Evolutionary conservation across 2,113 vertebrate species (phyloP), one percentile per base, ranked within the genome.

Genomic region (Scopus umbretta): DNA sequence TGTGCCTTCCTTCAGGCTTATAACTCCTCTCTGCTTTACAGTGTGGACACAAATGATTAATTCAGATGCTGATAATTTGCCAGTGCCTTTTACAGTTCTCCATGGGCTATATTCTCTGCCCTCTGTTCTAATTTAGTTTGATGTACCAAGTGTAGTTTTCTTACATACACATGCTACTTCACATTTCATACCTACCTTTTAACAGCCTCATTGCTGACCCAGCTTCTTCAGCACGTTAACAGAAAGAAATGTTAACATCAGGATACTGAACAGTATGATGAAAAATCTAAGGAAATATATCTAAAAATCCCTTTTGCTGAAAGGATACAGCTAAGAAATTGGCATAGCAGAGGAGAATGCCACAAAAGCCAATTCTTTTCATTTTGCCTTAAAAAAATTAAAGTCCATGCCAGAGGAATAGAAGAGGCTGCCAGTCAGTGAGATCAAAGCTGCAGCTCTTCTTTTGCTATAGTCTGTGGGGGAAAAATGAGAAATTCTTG

Each of bases 361-460:
- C 58, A 62, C 65, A 84, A 87, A 95, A 86, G 61, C 43, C 36
- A 68, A 47, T 85, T 80, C 23, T 89, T 96, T 96, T 63, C 16
- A 25, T 86, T 91, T 96, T 92, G 18, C 70, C 43, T 71, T 27
- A 50, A 67, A 90, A 81, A 75, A 83, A 7, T 40, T 81, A 13
- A 91, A n/a, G 45, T 66, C 5, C 20, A 11, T 82, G 56, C 81
- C 58, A 80, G 62, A 90, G 71, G 45, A 80, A 86, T 18, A 85
- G 66, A 86, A 85, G 53, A 91, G 17, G 42, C 78, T 92, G 55
- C 40, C 53, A 73, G 71, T 88, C 74, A 76, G 53, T 58, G 66
- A 92, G 45, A 88, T 96, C 62, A 94, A 94, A 97, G 92, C 58
- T 76, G 50, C 63, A 91, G 47, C 25, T 78, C 68, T 94, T 88